Base-by-base conservation (phyloP, 2,113 vertebrate species). In the Xyrauchen texanus region DNA sequence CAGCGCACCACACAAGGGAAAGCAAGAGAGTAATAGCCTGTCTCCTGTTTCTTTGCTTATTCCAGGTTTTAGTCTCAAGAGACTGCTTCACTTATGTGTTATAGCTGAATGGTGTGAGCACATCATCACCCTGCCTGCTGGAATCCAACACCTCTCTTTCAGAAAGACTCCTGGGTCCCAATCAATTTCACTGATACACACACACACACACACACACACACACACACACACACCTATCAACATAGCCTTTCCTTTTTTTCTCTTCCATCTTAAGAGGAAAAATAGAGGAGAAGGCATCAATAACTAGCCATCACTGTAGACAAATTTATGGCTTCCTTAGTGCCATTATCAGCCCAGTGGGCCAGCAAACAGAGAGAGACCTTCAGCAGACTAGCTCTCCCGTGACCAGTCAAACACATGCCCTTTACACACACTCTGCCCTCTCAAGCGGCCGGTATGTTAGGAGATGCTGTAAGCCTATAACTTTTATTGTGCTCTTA, bases 281-380 rank as follows among this genome's bases (percentile, higher is more conserved):
- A 21, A 78, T 1, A 70, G 62, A 60, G 69, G 81, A 53, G 74
- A 75, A 83, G 73, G 61, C 83, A 81, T 76, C 74, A 79, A 76
- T 84, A 86, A 86, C 90, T 85, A 90, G 81, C 90, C 87, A 85
- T 88, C 91, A 89, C 89, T 45, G 55, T 87, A 87, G 88, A 89
- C 88, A 93, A 92, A 93, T 94, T 92, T 92, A 93, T 89, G 85
- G 90, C 92, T 95, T 91, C 94, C 91, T 91, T 84, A 80, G 89
- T 91, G 91, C 89, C 87, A 90, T 88, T 90, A 91, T 91, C 90
- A 87, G 90, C 86, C 78, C 84, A 76, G 85, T 73, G 68, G 88
- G 86, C 86, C 85, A 84, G 84, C 83, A 85, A 82, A 11, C 87
- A 85, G 68, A 88, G 58, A 88, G 9, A 80, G 63, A 62, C 90